A percentile compares a stretch with the other conserved stretches of the same genome.
These are phyloP conservation scores for Drosophila ogumai DNA, from an alignment of 1,140 invertebrate genomes.

Conservation along the genomic window DNA sequence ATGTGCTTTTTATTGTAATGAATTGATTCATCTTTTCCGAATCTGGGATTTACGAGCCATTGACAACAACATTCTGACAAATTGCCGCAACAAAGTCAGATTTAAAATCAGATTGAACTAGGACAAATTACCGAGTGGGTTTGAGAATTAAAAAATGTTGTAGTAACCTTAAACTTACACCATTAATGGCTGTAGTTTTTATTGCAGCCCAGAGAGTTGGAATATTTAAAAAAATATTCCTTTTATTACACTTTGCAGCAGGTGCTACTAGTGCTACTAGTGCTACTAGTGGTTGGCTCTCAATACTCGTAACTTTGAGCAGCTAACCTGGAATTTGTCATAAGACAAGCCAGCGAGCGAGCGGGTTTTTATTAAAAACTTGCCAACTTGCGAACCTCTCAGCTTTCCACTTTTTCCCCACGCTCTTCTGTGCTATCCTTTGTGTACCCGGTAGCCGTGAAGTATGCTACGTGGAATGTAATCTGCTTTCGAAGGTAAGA, in stretches of 20 bases:
- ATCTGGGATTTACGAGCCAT: slow-evolving; percentile 30
- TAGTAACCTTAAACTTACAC: background rate
- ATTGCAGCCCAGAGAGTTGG: slow-evolving; percentile 4
- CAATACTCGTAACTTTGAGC: slow-evolving; percentile 35
- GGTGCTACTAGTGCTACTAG: slow-evolving; percentile 9
- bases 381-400: slow-evolving; percentile 38
- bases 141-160: background rate
- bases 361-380: slow-evolving; percentile 75
- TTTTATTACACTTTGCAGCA: slow-evolving; percentile 21
- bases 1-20: slow-evolving; percentile 44
- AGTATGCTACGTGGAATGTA: background rate
- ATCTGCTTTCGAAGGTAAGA: background rate
- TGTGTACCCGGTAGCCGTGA: background rate
- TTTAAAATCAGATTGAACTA: slow-evolving; percentile 18
- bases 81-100: slow-evolving; percentile 13
- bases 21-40: slow-evolving; percentile 42
- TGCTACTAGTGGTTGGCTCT: slow-evolving; percentile 1
- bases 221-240: slow-evolving; percentile 26
- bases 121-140: slow-evolving; percentile 20
- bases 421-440: slow-evolving; percentile 4
- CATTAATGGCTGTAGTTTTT: slow-evolving; percentile 18
- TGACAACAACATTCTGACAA: slow-evolving; percentile 29
- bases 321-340: slow-evolving; percentile 68
- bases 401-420: slow-evolving; percentile 25
- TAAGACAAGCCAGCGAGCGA: slow-evolving; percentile 49